These are phyloP conservation scores for Caenorhabditis afra DNA, from an alignment of 2,888 invertebrate species.

Conservation along the genomic window DNA sequence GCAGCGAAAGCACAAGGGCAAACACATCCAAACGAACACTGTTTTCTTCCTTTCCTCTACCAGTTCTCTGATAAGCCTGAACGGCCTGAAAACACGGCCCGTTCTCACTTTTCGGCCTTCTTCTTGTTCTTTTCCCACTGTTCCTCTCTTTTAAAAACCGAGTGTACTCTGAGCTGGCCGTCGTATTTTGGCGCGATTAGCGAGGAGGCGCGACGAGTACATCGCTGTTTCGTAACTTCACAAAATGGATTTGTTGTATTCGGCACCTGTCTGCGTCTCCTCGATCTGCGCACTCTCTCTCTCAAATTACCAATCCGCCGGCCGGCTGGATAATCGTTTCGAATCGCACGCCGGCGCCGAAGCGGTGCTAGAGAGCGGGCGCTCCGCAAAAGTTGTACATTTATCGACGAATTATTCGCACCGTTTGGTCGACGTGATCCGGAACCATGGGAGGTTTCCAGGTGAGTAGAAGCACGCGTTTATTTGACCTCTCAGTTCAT, in stretches of 20 bases:
- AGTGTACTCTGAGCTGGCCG: constrained; percentile 23
- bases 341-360: constrained; percentile 30
- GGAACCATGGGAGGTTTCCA: constrained; percentile 57
- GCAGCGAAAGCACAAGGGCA: constrained; percentile 19
- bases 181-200: constrained; percentile 17
- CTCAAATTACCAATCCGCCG: constrained; percentile 59
- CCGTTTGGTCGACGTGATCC: constrained; percentile 56
- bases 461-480: constrained; percentile 40
- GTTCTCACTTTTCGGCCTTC: no score
- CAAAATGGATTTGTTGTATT: constrained; percentile 52
- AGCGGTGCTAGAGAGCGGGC: no score
- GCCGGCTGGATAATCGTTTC: constrained; percentile 59
- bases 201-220: constrained; percentile 2
- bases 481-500: constrained; percentile 14
- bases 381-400: constrained; percentile 47
- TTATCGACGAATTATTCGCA: constrained; percentile 57
- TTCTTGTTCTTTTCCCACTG: no score
- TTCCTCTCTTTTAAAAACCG: constrained; percentile 2
- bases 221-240: constrained; percentile 26
- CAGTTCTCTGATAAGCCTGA: not conserved
- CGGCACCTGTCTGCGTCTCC: constrained; percentile 25
- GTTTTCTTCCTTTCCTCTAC: constrained; percentile 1
- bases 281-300: constrained; percentile 32
- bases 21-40: constrained; percentile 22
- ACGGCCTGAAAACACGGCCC: no score